A percentile compares a stretch with the other conserved stretches of the same genome.
Evolutionary conservation across 2,888 invertebrate genomes (phyloP).

Genomic region (Thera obeliscata): DNA sequence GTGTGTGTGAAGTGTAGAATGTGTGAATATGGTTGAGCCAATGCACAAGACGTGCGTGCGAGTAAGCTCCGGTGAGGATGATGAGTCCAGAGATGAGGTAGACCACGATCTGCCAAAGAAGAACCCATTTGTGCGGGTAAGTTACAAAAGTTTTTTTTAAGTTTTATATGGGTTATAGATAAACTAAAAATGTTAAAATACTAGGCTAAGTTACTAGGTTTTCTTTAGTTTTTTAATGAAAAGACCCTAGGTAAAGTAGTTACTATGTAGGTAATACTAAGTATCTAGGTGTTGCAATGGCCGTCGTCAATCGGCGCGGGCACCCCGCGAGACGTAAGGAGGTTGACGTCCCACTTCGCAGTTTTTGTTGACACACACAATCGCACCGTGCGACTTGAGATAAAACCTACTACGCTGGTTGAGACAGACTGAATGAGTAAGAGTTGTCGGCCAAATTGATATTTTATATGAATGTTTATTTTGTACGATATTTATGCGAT

Average conservation of each 20-base stretch:
- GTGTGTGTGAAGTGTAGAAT: constrained; percentile 62
- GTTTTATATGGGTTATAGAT: no score
- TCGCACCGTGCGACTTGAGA: constrained; percentile 32
- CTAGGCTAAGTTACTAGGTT: no score
- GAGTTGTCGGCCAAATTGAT: not conserved
- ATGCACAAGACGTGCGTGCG: constrained; percentile 79
- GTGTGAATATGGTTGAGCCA: constrained; percentile 78
- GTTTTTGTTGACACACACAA: constrained; percentile 42
- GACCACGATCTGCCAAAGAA: constrained; percentile 75
- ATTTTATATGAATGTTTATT: no score
- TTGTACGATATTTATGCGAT: no score
- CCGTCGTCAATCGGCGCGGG: constrained; percentile 8
- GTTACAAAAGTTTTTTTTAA: constrained; percentile 40
- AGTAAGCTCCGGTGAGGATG: constrained; percentile 76
- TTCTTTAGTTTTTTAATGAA: no score
- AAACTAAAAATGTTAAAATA: no score
- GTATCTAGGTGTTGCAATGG: constrained; percentile 33
- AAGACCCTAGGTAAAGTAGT: not conserved
- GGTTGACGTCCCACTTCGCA: constrained; percentile 41
- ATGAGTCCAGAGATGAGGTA: constrained; percentile 75
- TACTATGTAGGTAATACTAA: not conserved
- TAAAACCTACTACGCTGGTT: constrained; percentile 13
- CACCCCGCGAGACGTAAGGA: constrained; percentile 26
- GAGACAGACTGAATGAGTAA: not conserved
- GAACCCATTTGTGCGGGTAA: constrained; percentile 77